phyloP scores from a whole-genome alignment of 2,113 vertebrate genomes.

The Silurus meridionalis region DNA sequence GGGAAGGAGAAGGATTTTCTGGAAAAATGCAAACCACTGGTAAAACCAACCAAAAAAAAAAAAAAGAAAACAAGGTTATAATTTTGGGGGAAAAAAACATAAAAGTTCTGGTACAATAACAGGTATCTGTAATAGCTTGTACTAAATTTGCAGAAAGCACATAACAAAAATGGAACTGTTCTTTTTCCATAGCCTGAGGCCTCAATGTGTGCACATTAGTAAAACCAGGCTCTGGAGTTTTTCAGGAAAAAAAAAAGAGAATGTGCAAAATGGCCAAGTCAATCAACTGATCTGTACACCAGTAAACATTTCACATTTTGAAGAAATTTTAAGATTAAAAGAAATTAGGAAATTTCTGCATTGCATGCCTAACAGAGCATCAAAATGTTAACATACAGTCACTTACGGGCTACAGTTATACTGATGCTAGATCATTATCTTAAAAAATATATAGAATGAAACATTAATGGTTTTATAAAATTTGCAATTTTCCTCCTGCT shows the following conservation, averaged over 20 bases:
- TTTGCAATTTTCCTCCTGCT: neutral
- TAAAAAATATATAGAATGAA: neutral
- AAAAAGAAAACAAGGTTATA: neutral
- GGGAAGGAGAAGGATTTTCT: neutral
- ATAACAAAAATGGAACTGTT: neutral
- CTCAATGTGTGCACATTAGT: neutral
- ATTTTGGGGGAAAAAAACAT: neutral
- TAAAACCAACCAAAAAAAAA: neutral
- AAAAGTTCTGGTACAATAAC: neutral
- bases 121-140: neutral
- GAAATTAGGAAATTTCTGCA: neutral
- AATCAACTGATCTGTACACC: neutral
- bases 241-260: neutral
- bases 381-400: neutral
- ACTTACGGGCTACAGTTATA: neutral
- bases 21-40: neutral
- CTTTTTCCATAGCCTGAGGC: neutral
- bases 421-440: neutral
- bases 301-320: neutral
- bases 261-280: neutral
- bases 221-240: neutral
- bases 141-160: neutral
- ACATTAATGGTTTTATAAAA: neutral
- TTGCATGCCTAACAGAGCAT: neutral
- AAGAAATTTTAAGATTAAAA: neutral